These are phyloP conservation scores for Cheilosia scutellata DNA, from an alignment of 2,888 invertebrate species.

Conservation along the genomic window DNA sequence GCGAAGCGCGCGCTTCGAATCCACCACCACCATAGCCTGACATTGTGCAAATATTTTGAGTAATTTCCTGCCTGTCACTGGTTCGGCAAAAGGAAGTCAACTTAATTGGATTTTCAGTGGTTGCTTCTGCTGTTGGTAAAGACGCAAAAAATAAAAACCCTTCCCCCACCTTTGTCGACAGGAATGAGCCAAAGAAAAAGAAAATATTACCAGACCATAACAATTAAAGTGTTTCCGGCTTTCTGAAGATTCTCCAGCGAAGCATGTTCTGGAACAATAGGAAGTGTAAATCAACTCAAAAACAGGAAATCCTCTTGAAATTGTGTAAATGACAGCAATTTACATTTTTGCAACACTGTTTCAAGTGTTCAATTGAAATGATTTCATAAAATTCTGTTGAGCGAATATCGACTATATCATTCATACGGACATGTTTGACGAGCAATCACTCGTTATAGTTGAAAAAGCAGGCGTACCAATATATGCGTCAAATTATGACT, in stretches of 20 bases:
- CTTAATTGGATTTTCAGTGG: constrained; percentile 74
- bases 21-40: constrained; percentile 42
- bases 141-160: constrained; percentile 24
- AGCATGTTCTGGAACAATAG: constrained; percentile 70
- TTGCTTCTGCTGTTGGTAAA: constrained; percentile 11
- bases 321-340: constrained; percentile 19
- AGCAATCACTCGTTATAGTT: no score
- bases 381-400: no score
- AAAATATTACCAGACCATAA: constrained; percentile 72
- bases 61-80: constrained; percentile 71
- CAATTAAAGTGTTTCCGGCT: constrained; percentile 74
- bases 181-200: constrained; percentile 25
- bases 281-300: constrained; percentile 69
- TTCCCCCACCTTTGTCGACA: not conserved
- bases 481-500: no score
- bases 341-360: not conserved
- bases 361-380: no score
- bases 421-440: no score
- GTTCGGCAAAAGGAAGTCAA: constrained; percentile 68
- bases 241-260: constrained; percentile 68
- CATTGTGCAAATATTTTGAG: constrained; percentile 75
- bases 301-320: constrained; percentile 26
- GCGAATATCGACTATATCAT: no score
- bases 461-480: no score
- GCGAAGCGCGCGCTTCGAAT: constrained; percentile 12